These are phyloP conservation scores for Oxyura jamaicensis DNA, from an alignment of 2,113 vertebrate genomes.

Conservation along the genomic window DNA sequence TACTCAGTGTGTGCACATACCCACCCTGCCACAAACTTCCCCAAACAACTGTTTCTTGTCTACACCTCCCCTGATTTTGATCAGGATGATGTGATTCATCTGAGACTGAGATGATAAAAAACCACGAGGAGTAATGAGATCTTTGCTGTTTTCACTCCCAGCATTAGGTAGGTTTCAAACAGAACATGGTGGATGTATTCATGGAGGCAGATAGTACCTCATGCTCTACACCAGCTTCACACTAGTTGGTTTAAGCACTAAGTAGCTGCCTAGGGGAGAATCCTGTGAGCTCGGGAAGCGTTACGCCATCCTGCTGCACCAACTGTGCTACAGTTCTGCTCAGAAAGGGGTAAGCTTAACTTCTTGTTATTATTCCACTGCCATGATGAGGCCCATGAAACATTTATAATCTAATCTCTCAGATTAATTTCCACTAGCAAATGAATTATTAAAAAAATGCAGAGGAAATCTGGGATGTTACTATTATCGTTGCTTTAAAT, in stretches of 20 bases:
- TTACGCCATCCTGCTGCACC: background rate
- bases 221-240: background rate
- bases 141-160: background rate
- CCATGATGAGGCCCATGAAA: background rate
- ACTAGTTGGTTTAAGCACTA: background rate
- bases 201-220: background rate
- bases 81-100: background rate
- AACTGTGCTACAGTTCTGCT: accelerated
- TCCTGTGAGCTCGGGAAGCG: accelerated
- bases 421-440: background rate
- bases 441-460: background rate
- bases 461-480: background rate
- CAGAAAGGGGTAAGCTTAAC: background rate
- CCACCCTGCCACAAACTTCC: background rate
- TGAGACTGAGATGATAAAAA: too few relatives aligned
- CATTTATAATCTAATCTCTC: background rate
- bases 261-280: background rate
- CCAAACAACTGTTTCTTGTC: background rate
- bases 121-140: background rate
- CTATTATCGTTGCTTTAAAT: background rate
- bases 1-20: background rate
- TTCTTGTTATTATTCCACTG: background rate
- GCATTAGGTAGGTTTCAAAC: background rate
- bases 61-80: background rate
- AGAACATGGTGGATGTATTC: accelerated